These are phyloP conservation scores for Corythornis madagascariensis DNA, from an alignment of 2,113 vertebrate species.

Conservation along the genomic window DNA sequence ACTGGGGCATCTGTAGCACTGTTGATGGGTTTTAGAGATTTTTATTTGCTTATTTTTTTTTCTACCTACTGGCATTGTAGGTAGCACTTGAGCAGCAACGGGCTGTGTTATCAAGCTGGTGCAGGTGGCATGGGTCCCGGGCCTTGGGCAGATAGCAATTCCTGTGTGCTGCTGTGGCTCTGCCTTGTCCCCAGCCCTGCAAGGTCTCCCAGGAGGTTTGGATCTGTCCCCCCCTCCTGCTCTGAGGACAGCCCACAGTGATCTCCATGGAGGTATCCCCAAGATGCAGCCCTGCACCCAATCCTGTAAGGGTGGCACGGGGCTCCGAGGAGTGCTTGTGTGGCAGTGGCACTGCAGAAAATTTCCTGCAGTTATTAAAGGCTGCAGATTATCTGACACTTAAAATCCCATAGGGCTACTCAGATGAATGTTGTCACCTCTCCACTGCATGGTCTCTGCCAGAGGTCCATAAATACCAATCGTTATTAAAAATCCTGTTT, in stretches of 20 bases:
- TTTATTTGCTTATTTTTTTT: not conserved
- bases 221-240: not conserved
- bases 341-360: not conserved
- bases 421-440: not conserved
- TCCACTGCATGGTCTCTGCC: not conserved
- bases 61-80: not conserved
- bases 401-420: not conserved
- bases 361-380: not conserved
- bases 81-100: rapidly evolving
- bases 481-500: not conserved
- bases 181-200: not conserved
- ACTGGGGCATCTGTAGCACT: not conserved
- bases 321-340: not conserved
- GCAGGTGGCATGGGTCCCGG: not conserved
- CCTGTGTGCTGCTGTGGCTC: not conserved
- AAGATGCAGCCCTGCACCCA: rapidly evolving
- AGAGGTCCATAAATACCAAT: not conserved
- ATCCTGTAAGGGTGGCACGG: rapidly evolving
- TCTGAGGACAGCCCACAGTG: rapidly evolving
- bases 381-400: not conserved
- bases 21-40: rapidly evolving
- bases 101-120: not conserved
- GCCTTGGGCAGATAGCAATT: not conserved
- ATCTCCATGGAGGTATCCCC: rapidly evolving
- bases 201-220: not conserved